These are phyloP conservation scores for Drosophila pseudoobscura DNA, from an alignment of 1,140 invertebrate genomes.

Conservation along the genomic window DNA sequence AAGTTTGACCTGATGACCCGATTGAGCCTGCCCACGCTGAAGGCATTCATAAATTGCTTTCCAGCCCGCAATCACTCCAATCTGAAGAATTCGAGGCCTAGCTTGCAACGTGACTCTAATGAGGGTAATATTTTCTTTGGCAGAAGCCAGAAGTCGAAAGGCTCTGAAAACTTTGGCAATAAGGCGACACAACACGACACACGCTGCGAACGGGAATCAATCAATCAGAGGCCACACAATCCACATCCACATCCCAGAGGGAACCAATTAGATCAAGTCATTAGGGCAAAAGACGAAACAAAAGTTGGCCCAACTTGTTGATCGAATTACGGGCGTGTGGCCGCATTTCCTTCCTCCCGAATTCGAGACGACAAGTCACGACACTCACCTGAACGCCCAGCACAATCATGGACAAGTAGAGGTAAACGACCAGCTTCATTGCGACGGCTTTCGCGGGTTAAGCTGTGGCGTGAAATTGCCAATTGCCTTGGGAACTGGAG, in stretches of 20 bases:
- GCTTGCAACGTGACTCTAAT: slow-evolving; percentile 64
- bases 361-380: no score
- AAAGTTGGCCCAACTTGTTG: slow-evolving; percentile 69
- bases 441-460: slow-evolving; percentile 28
- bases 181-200: slow-evolving; percentile 24
- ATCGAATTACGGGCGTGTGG: slow-evolving; percentile 59
- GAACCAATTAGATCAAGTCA: slow-evolving; percentile 60
- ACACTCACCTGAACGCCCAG: slow-evolving; percentile 77
- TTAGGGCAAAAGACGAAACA: slow-evolving; percentile 39
- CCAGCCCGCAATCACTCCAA: slow-evolving; percentile 21
- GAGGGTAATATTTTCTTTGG: slow-evolving; percentile 57
- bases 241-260: slow-evolving; percentile 16
- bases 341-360: slow-evolving; percentile 1
- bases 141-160: slow-evolving; percentile 21
- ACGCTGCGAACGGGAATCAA: slow-evolving; percentile 28
- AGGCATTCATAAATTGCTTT: slow-evolving; percentile 57
- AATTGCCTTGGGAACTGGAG: slow-evolving; percentile 23
- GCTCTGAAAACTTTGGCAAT: slow-evolving; percentile 64
- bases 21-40: slow-evolving; percentile 5
- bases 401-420: slow-evolving; percentile 74
- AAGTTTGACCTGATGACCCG: slow-evolving; percentile 40
- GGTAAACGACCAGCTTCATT: slow-evolving; percentile 71
- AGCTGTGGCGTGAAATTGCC: slow-evolving; percentile 35
- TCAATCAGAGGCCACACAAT: slow-evolving; percentile 45
- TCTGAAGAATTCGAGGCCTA: slow-evolving; percentile 25